Evolutionary conservation across 2,797 vertebrate species (phyloP).

Genomic region (Notolabrus celidotus): DNA sequence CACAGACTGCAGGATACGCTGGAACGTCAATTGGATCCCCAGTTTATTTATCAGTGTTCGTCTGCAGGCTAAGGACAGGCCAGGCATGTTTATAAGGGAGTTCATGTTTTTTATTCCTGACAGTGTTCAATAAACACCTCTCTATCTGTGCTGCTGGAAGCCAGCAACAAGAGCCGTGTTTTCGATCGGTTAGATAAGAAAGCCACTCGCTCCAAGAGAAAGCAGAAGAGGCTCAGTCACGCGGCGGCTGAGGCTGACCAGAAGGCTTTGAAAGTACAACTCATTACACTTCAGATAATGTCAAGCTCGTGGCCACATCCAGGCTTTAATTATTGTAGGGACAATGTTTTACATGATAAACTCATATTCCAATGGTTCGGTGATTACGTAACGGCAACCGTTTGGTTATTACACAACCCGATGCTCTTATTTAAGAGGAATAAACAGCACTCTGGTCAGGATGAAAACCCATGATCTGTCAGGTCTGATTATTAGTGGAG

Average conservation of each 20-base stretch:
- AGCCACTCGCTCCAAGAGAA: conserved; percentile 50
- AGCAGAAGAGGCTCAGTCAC: conserved; percentile 42
- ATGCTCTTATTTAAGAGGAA: conserved; percentile 36
- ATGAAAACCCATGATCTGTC: conserved; percentile 2
- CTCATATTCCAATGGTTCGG: conserved; percentile 26
- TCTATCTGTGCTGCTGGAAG: conserved; percentile 66
- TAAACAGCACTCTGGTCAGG: conserved; percentile 6
- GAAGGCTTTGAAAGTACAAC: conserved; percentile 17
- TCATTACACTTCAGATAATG: conserved; percentile 21
- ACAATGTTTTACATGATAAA: conserved; percentile 46
- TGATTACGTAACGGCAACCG: conserved; percentile 39
- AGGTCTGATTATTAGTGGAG: conserved; percentile 4
- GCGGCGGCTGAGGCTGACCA: conserved; percentile 25
- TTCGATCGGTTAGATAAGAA: conserved; percentile 71
- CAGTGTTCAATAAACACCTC: conserved; percentile 73
- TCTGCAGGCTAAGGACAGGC: conserved; percentile 59
- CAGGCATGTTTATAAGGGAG: conserved; percentile 58
- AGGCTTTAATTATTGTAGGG: conserved; percentile 22
- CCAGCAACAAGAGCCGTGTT: conserved; percentile 60
- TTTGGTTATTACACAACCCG: conserved; percentile 45
- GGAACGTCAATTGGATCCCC: conserved; percentile 56
- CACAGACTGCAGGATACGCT: conserved; percentile 25
- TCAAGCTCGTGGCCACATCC: neutral
- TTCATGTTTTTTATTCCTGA: conserved; percentile 53
- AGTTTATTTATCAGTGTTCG: conserved; percentile 68